Evolutionary conservation across 2,888 invertebrate genomes (phyloP).

Genomic region (Heliothis peltigera): DNA sequence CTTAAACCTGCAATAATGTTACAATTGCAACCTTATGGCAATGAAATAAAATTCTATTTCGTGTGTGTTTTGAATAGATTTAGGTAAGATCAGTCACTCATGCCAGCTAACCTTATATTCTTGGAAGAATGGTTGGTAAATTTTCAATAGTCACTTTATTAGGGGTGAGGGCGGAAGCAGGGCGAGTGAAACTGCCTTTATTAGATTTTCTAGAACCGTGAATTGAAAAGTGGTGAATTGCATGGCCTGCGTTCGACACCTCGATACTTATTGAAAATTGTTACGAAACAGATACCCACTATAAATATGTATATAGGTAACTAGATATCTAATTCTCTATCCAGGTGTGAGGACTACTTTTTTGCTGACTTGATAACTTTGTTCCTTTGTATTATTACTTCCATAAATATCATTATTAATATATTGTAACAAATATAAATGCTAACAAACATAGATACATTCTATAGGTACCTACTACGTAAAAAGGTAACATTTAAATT

Average conservation of each 20-base stretch:
- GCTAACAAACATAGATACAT: no score
- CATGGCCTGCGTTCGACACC: constrained; percentile 78
- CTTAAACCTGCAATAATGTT: constrained; percentile 22
- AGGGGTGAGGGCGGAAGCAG: constrained; percentile 84
- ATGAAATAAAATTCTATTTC: constrained; percentile 60
- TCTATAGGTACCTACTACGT: no score
- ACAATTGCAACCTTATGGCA: constrained; percentile 46
- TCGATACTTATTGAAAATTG: constrained; percentile 76
- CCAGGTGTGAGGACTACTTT: constrained; percentile 4
- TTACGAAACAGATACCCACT: constrained; percentile 14
- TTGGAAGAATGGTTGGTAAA: constrained; percentile 89
- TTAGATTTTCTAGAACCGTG: constrained; percentile 88
- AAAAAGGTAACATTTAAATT: no score
- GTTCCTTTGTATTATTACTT: no score
- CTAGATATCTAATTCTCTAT: no score
- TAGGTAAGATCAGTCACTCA: constrained; percentile 78
- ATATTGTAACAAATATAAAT: no score
- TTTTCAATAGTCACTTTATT: constrained; percentile 91
- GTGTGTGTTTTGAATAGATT: constrained; percentile 52
- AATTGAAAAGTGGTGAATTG: constrained; percentile 75
- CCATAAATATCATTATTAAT: no score
- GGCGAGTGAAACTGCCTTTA: constrained; percentile 86
- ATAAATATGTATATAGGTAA: background rate
- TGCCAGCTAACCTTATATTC: constrained; percentile 87
- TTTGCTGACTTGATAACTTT: background rate